These are phyloP conservation scores for Coranthus polyacanthus DNA, from an alignment of 2,797 vertebrate genomes.

Conservation along the genomic window DNA sequence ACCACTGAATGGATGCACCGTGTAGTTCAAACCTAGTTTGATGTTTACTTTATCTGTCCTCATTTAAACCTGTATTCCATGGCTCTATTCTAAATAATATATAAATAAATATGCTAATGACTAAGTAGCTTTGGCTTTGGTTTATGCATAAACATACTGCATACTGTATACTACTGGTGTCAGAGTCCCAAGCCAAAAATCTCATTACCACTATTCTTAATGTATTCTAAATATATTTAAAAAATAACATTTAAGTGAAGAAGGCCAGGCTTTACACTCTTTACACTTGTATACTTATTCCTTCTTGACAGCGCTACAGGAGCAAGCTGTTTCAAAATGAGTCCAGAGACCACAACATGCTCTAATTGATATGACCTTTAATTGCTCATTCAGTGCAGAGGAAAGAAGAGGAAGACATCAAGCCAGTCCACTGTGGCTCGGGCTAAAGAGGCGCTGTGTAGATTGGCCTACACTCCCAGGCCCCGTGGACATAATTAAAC, in stretches of 20 bases:
- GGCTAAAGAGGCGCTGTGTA: slow-evolving; percentile 83
- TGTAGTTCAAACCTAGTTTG: slow-evolving; percentile 26
- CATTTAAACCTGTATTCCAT: slow-evolving; percentile 24
- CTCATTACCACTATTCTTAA: slow-evolving; percentile 39
- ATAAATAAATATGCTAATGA: neutral
- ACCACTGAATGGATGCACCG: slow-evolving; percentile 35
- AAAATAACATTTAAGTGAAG: slow-evolving; percentile 44
- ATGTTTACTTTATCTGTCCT: slow-evolving; percentile 7
- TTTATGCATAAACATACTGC: slow-evolving; percentile 11
- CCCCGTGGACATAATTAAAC: slow-evolving; percentile 90
- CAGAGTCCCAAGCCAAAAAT: slow-evolving; percentile 14
- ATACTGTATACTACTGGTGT: neutral
- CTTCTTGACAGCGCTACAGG: slow-evolving; percentile 74
- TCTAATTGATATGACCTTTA: slow-evolving; percentile 92
- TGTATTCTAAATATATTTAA: slow-evolving; percentile 36
- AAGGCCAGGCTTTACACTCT: slow-evolving; percentile 63
- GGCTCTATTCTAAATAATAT: too few relatives aligned
- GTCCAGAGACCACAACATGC: slow-evolving; percentile 87
- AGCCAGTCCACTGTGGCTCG: slow-evolving; percentile 83
- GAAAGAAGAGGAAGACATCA: slow-evolving; percentile 87
- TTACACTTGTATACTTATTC: slow-evolving; percentile 75
- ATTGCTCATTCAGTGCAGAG: slow-evolving; percentile 86
- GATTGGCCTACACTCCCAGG: slow-evolving; percentile 84
- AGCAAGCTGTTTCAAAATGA: slow-evolving; percentile 87
- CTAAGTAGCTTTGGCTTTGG: slow-evolving; percentile 11